A percentile compares a stretch with the other conserved stretches of the same genome.
Conservation (phyloP, 1,140 invertebrate species). For the Diachasma alloeum region DNA sequence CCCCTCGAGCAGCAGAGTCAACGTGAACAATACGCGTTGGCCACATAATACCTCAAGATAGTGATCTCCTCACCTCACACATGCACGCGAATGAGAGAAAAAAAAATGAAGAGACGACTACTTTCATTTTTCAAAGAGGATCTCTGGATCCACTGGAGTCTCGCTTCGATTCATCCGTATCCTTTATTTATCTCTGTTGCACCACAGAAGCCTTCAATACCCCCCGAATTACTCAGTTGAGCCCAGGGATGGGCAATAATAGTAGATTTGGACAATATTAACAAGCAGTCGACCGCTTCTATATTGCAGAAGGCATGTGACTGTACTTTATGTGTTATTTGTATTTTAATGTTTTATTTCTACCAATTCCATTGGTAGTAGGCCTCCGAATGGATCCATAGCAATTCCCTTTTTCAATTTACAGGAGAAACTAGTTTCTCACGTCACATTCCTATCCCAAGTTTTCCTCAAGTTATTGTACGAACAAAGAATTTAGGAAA, state of each 20-base stretch:
- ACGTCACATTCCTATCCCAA: too few species aligned
- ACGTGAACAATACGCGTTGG: slow-evolving; percentile 23
- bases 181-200: too few species aligned
- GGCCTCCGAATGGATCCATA: too few species aligned
- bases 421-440: too few species aligned
- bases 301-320: too few species aligned
- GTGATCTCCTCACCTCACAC: slow-evolving; percentile 12
- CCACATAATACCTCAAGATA: slow-evolving; percentile 21
- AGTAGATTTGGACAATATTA: background rate
- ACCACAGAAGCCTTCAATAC: background rate
- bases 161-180: slow-evolving; percentile 8
- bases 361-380: too few species aligned
- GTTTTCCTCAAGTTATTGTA: too few species aligned
- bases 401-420: too few species aligned
- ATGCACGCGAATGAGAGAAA: background rate
- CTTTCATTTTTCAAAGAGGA: slow-evolving; percentile 22
- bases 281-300: too few species aligned
- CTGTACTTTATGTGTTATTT: too few species aligned
- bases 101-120: background rate
- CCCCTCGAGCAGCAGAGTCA: background rate
- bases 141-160: background rate
- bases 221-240: background rate
- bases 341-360: too few species aligned
- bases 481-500: too few species aligned
- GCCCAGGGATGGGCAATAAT: background rate